These are phyloP conservation scores for Lacerta bilineata DNA, from an alignment of 2,797 vertebrate genomes.

Conservation along the genomic window DNA sequence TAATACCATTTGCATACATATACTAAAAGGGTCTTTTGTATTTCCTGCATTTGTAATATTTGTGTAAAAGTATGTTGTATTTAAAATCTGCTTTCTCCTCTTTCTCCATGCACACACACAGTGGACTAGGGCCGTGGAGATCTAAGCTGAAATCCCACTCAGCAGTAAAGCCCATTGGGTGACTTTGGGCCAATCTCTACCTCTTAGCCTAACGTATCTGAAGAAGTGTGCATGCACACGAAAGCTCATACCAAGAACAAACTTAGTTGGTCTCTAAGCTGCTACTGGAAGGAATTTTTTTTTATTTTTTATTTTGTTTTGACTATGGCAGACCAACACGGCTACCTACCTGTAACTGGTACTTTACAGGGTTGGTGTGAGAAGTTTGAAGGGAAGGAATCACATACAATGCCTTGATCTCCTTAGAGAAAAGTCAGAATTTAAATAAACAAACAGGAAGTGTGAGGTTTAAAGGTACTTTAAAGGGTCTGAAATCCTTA, in stretches of 20 bases:
- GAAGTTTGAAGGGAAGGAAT: background rate
- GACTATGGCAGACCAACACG: no score
- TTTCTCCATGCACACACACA: background rate
- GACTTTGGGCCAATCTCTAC: background rate
- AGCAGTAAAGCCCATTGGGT: background rate
- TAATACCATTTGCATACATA: background rate
- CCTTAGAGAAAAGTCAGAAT: background rate
- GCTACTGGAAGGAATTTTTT: no score
- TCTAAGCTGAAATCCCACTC: background rate
- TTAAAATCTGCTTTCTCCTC: slow-evolving; percentile 26
- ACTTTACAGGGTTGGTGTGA: background rate
- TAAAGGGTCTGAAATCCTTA: background rate
- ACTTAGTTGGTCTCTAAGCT: no score
- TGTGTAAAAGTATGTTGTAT: background rate
- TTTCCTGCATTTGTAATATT: background rate
- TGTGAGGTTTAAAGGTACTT: background rate
- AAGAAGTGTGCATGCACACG: no score
- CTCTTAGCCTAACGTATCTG: background rate
- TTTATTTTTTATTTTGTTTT: no score
- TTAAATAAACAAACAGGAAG: background rate
- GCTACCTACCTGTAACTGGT: no score
- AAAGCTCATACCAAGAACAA: no score
- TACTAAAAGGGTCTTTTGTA: background rate
- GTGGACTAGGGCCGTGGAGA: background rate
- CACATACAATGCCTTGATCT: background rate